These are phyloP conservation scores for Catamblyrhynchus diadema DNA, from an alignment of 2,797 vertebrate species.

Conservation along the genomic window DNA sequence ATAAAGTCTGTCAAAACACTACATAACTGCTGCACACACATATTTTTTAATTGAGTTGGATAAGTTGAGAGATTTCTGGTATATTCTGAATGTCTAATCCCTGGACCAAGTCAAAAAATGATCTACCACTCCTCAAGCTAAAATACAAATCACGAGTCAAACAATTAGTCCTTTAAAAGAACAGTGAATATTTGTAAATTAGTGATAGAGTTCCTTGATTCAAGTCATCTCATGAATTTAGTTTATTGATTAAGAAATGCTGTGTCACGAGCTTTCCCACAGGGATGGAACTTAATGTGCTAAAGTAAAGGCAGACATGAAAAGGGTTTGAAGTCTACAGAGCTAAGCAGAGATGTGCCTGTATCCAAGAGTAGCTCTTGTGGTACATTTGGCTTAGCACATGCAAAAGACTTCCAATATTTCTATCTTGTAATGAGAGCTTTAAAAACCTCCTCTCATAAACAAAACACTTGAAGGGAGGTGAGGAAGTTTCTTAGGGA, in stretches of 20 bases:
- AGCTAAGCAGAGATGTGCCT: neutral
- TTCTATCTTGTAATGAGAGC: neutral
- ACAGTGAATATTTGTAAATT: neutral
- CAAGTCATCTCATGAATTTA: neutral
- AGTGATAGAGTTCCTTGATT: neutral
- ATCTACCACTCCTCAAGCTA: neutral
- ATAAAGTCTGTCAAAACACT: conserved; percentile 38
- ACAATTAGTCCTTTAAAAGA: neutral
- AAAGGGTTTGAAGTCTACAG: neutral
- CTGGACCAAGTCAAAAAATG: neutral
- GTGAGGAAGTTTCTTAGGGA: neutral
- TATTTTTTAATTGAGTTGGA: neutral
- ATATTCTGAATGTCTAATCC: neutral
- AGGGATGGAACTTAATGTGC: neutral
- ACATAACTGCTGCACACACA: neutral
- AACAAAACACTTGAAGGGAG: neutral
- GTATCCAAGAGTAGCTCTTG: neutral
- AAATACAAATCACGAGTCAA: neutral
- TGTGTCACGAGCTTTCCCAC: neutral
- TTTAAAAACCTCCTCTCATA: neutral
- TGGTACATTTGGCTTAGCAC: neutral
- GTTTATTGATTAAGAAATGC: neutral
- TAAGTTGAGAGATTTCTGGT: neutral
- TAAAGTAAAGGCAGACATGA: neutral
- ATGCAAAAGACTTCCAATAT: neutral